Percentiles rank a stretch among this genome's conserved stretches.
These are phyloP conservation scores for Delphinapterus leucas DNA, from an alignment of 2,113 vertebrate genomes.

Conservation along the genomic window DNA sequence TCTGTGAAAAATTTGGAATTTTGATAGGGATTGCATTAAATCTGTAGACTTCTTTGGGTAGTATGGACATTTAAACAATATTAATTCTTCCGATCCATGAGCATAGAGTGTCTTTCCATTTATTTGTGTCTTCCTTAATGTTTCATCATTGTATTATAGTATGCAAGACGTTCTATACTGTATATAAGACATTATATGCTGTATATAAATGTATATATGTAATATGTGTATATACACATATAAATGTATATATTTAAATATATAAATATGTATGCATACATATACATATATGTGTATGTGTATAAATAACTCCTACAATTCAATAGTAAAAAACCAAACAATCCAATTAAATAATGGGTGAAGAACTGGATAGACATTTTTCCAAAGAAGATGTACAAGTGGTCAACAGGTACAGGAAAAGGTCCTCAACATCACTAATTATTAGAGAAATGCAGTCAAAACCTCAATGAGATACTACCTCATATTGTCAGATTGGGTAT, in stretches of 20 bases:
- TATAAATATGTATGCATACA: background rate
- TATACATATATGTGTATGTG: background rate
- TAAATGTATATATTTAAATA: background rate
- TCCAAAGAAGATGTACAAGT: background rate
- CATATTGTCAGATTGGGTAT: background rate
- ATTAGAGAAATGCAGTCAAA: background rate
- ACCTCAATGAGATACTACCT: background rate
- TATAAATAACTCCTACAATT: background rate
- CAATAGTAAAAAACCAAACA: background rate
- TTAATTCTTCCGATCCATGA: background rate
- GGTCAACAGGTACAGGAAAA: background rate
- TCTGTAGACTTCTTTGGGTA: background rate
- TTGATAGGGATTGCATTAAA: background rate
- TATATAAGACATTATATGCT: background rate
- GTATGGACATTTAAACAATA: background rate
- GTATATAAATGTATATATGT: background rate
- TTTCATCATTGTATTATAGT: background rate
- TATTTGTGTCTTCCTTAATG: background rate
- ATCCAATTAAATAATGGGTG: background rate
- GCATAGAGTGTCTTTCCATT: background rate
- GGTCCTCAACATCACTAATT: background rate
- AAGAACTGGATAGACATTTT: background rate
- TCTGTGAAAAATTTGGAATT: background rate
- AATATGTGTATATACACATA: background rate
- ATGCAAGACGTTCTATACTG: background rate